A percentile compares a stretch with the other conserved stretches of the same genome.
phyloP scores from a whole-genome alignment of 1,140 invertebrate species.

The Solen grandis region DNA sequence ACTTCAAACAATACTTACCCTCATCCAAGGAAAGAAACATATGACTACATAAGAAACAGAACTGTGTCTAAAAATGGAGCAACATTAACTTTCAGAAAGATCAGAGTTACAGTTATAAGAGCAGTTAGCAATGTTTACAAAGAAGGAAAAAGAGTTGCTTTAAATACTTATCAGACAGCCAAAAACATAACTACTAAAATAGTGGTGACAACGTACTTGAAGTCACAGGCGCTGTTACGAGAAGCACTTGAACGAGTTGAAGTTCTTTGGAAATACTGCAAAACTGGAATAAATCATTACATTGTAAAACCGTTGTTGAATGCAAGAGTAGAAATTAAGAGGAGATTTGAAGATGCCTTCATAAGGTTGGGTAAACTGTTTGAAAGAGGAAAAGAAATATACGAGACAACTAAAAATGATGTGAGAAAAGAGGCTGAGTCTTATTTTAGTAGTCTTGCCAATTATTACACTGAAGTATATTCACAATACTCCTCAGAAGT shows the following conservation, averaged over 20 bases:
- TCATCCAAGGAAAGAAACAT: slow-evolving; percentile 40
- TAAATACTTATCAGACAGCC: slow-evolving; percentile 42
- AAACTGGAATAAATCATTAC: slow-evolving; percentile 44
- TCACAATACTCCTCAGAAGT: slow-evolving; percentile 45
- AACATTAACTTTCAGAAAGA: slow-evolving; percentile 33
- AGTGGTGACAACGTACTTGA: slow-evolving; percentile 24
- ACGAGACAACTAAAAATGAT: slow-evolving; percentile 20
- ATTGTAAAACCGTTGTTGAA: slow-evolving; percentile 48
- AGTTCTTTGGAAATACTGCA: slow-evolving; percentile 48
- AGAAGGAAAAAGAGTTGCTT: slow-evolving; percentile 24
- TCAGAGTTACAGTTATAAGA: slow-evolving; percentile 37
- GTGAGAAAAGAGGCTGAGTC: slow-evolving; percentile 1
- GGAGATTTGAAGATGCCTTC: slow-evolving; percentile 37
- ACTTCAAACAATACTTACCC: slow-evolving; percentile 43
- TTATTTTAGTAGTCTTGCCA: slow-evolving; percentile 30
- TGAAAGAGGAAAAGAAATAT: slow-evolving; percentile 23
- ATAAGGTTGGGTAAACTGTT: slow-evolving; percentile 25
- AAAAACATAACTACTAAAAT: slow-evolving; percentile 40
- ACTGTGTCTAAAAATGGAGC: slow-evolving; percentile 20
- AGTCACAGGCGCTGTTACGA: slow-evolving; percentile 13
- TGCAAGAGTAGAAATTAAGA: slow-evolving; percentile 25
- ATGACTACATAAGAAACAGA: slow-evolving; percentile 29
- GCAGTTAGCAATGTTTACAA: neutral
- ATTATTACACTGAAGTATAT: slow-evolving; percentile 48
- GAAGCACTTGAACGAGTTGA: slow-evolving; percentile 38